Evolutionary conservation across 2,888 invertebrate genomes (phyloP), one percentile per base, ranked within the genome.

Genomic region (Glyphotaelius pellucidus): DNA sequence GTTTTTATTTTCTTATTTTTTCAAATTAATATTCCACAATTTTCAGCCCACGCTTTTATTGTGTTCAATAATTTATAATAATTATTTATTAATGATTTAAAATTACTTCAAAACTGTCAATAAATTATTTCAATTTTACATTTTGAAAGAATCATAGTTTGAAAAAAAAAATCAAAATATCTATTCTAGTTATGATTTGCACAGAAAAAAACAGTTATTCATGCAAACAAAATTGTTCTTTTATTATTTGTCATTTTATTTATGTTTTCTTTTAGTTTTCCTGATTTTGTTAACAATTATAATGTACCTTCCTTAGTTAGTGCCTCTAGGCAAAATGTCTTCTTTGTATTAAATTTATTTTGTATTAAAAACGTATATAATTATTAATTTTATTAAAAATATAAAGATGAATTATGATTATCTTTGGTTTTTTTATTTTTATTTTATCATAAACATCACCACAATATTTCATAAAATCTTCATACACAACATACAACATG

Each of bases 331-430:
- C 32, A 12, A 83, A 32, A 31, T 32, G 81, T 83, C 81, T 52
- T 31, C 47, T 88, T 47, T 88, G 67, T 88, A 67, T 88, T 88
- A 88, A 88, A 88, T 88, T 67, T 91, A 91, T 91, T 91, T 91
- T 91, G 81, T 91, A 91, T 79, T 88, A 91, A 91, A 91, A 80
- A 52, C 52, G 47, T 88, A 80, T 91, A 42, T 80, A 67, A 67
- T 67, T n/a, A n/a, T 38, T 90, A 90, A 90, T 84, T 88, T 91
- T 84, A 91, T 88, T 81, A 83, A 52, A 81, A 91, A 91, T 84
- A 91, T 88, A 88, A 47, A 91, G 87, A 83, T 88, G n/a, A 88
- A 67, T 80, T 91, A 91, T 81, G 52, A 91, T 88, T 88, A 67
- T 80, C 47, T 91, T 80, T 87, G 80, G 38, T 91, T 81, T 91